Base-by-base conservation (phyloP, 2,113 vertebrate genomes). In the Oostethus manadensis region DNA sequence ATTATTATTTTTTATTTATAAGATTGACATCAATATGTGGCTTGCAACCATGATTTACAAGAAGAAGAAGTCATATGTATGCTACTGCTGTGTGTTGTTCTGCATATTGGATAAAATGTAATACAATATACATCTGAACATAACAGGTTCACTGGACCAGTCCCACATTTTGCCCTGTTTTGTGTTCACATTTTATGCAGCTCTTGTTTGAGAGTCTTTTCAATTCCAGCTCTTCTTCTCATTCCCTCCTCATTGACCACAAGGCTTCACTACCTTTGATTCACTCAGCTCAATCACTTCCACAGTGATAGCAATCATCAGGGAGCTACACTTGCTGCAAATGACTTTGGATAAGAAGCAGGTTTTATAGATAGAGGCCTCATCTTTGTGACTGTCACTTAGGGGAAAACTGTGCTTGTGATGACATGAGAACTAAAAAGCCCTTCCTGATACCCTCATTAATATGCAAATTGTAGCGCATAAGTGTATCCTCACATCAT, bases 401-500 rank as follows among this genome's bases (percentile, higher is more conserved):
- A 66, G 64, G 55, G 60, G 47, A 58, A 58, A 47, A 58, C 58
- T 15, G 60, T 23, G 53, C 64, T 55, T 8, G 10, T 54, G 60
- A 75, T 76, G 64, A 70, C 51, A 18, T 62, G 59, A 62, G 56
- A 78, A 70, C 67, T 81, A 78, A 84, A 84, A 79, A 82, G 67
- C 70, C 51, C 56, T 64, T 70, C 67, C 64, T 68, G 67, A 71
- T 74, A 66, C 70, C 58, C 69, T 85, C 86, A 89, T 89, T 90
- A 89, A 89, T 88, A 88, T 89, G 88, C 73, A 87, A 87, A 89
- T 89, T 69, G 64, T 58, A 71, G 61, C 56, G 70, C 49, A 66
- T 81, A 80, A 87, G 84, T 76, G 82, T 77, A 78, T 86, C 77
- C 76, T 84, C 68, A 77, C 73, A 73, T 85, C 85, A 87, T 89